Evolutionary conservation across 1,140 invertebrate genomes (phyloP), one percentile per base, ranked within the genome.

Genomic region (Drosophila ogumai): DNA sequence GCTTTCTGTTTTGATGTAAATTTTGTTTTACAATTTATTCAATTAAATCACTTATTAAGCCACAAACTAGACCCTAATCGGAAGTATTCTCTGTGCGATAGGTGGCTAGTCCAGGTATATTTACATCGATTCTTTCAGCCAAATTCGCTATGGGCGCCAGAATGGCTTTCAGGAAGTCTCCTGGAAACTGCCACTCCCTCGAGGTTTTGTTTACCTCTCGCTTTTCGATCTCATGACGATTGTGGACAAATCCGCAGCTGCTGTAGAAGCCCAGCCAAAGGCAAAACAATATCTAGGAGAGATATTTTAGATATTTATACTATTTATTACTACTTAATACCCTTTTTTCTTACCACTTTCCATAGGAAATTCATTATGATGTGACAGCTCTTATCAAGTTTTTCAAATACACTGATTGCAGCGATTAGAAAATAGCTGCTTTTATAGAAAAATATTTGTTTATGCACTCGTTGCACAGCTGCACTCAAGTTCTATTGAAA

Each of bases 271-370:
- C 19, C 19, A 69, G 9, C 12, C 25, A 28, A 0, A 52, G 46
- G n/a, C 10, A n/a, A n/a, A 52, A 4, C 0, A 69, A 36, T 15
- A 54, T 15, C 66, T 69, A 8, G 22, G 2, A 54, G n/a, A 28
- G 0, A 3, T 36, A 9, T 36, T 5, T 3, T 9, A 41, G 0
- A 8, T 22, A 57, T 6, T 40, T 41, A 0, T 10, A 4, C 0
- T 31, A 12, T 8, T 61, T 61, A 4, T 10, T 49, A 3, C 4
- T 52, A 6, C 3, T 19, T 32, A 52, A 34, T 13, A 0, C 9
- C 22, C 22, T 22, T 17, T n/a, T 0, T 25, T 15, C 65, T 63
- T 41, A 69, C 66, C 28, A 38, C 22, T 44, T 52, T 69, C 61
- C 32, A 43, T 3, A 13, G 12, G 15, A 36, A 36, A 22, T 44